These are phyloP conservation scores for Ricordea florida DNA, from an alignment of 92 coral and sea anemone species.

Conservation along the genomic window DNA sequence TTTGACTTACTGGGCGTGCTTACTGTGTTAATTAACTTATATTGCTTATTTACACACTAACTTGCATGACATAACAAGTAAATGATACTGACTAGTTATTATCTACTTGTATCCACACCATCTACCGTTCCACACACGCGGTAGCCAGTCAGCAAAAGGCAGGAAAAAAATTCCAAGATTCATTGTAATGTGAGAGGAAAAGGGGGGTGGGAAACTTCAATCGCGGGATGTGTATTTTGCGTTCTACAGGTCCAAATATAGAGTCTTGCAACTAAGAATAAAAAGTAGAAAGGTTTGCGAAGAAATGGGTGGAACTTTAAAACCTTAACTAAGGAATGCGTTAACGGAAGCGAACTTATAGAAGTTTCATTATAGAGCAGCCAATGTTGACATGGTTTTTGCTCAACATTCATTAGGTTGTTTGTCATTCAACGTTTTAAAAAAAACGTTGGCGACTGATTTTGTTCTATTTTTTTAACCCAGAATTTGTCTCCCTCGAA, in stretches of 20 bases:
- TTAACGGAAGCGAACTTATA: background rate
- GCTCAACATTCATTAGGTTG: too few species aligned
- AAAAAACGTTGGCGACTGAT: too few species aligned
- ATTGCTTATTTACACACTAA: too few species aligned
- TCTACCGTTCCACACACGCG: background rate
- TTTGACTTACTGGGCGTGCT: too few species aligned
- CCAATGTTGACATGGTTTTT: too few species aligned
- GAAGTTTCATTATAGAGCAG: background rate
- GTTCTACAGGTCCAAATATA: background rate
- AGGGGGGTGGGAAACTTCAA: too few species aligned
- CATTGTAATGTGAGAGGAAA: background rate
- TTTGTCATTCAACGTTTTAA: too few species aligned
- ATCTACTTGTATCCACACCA: background rate
- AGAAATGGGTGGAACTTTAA: background rate
- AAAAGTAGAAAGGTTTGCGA: background rate
- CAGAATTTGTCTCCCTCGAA: too few species aligned
- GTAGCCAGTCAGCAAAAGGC: background rate
- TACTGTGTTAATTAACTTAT: too few species aligned
- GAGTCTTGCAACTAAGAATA: background rate
- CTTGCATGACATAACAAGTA: too few species aligned
- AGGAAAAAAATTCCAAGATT: background rate
- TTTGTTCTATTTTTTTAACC: too few species aligned
- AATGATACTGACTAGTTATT: too few species aligned
- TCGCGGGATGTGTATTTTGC: background rate
- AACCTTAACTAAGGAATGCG: background rate